Conservation (phyloP, 2,888 invertebrate species). For the Eilema caniola region DNA sequence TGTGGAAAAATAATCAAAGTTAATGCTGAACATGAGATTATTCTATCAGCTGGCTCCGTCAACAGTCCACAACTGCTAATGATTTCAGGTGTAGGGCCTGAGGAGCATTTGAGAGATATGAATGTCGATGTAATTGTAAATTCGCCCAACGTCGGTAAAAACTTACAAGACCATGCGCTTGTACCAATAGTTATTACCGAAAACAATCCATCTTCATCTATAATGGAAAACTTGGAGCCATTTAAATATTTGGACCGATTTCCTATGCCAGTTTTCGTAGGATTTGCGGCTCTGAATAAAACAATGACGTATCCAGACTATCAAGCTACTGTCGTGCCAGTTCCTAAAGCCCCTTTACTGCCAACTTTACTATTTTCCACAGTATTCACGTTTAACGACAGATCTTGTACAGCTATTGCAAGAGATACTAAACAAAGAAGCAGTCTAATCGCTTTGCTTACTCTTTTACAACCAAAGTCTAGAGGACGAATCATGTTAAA, state of each 20-base stretch:
- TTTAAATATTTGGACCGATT: slow-evolving; percentile 54
- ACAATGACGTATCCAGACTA: slow-evolving; percentile 66
- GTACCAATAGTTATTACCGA: slow-evolving; percentile 56
- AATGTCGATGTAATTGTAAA: slow-evolving; percentile 55
- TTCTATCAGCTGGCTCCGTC: slow-evolving; percentile 68
- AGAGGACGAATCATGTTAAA: slow-evolving; percentile 59
- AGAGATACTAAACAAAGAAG: slow-evolving; percentile 45
- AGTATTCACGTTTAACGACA: slow-evolving; percentile 54
- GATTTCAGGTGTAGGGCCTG: slow-evolving; percentile 71
- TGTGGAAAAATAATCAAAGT: slow-evolving; percentile 45
- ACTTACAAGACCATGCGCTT: slow-evolving; percentile 68
- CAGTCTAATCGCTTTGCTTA: slow-evolving; percentile 46
- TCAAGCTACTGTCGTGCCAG: slow-evolving; percentile 55
- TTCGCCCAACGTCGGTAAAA: slow-evolving; percentile 64
- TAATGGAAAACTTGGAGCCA: slow-evolving; percentile 50
- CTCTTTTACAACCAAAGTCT: slow-evolving; percentile 64
- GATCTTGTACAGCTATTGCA: slow-evolving; percentile 51
- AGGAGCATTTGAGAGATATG: slow-evolving; percentile 58
- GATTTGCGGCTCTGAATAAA: slow-evolving; percentile 61
- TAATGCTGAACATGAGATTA: slow-evolving; percentile 59
- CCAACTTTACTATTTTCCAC: slow-evolving; percentile 53
- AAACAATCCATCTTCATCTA: slow-evolving; percentile 35
- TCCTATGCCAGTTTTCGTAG: slow-evolving; percentile 60
- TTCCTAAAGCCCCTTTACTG: slow-evolving; percentile 51
- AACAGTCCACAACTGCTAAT: slow-evolving; percentile 69